phyloP scores from a whole-genome alignment of 1,140 invertebrate genomes.

The Brachystomella parvula region DNA sequence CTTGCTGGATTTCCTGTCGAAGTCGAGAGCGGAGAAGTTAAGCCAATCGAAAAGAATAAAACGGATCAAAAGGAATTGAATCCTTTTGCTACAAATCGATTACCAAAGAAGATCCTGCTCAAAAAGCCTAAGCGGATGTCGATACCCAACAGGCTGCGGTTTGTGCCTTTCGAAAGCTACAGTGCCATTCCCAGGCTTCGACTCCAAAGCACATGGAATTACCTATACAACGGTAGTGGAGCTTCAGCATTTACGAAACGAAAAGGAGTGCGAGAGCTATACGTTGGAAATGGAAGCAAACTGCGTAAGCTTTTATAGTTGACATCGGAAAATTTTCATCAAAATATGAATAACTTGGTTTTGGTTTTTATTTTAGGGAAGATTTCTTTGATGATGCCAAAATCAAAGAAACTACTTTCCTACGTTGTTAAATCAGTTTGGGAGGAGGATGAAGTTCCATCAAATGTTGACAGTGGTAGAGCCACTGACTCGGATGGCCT shows the following conservation, averaged over 20 bases:
- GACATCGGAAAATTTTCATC: neutral
- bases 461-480: conserved; percentile 10
- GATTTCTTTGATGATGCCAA: conserved; percentile 6
- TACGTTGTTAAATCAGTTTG: conserved; percentile 22
- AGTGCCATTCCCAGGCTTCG: conserved; percentile 20
- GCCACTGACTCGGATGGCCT: neutral
- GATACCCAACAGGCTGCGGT: neutral
- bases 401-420: conserved; percentile 12
- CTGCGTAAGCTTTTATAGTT: conserved; percentile 27
- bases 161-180: conserved; percentile 11
- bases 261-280: neutral
- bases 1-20: too few relatives aligned
- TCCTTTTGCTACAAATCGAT: neutral
- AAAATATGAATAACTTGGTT: conserved; percentile 7
- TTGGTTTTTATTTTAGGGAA: conserved; percentile 17
- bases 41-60: too few relatives aligned
- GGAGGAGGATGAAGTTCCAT: conserved; percentile 23
- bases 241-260: conserved; percentile 21
- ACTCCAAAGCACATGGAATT: conserved; percentile 33
- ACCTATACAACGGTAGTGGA: conserved; percentile 21
- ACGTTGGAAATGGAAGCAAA: conserved; percentile 26
- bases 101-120: neutral
- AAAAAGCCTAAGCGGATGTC: neutral
- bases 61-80: neutral
- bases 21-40: too few relatives aligned